These are phyloP conservation scores for Polyommatus icarus DNA, from an alignment of 2,888 invertebrate genomes.

Conservation along the genomic window DNA sequence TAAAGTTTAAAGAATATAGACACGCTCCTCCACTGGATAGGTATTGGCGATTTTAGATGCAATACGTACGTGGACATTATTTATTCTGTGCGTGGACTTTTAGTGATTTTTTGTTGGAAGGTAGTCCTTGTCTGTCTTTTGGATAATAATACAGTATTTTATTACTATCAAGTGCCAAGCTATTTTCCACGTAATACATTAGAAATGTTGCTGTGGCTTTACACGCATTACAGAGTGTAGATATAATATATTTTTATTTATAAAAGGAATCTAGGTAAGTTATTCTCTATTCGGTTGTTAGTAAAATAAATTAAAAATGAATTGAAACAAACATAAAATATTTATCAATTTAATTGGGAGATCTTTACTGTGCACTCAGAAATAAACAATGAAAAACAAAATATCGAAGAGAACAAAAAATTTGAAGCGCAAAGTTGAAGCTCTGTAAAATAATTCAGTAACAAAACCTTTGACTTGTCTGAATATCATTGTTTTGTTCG, in stretches of 20 bases:
- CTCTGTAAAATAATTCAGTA: conserved; percentile 34
- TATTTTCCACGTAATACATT: too few species aligned
- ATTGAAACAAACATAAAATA: background rate
- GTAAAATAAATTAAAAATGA: too few species aligned
- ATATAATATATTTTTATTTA: too few species aligned
- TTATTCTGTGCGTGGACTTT: background rate
- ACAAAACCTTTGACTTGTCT: conserved; percentile 40
- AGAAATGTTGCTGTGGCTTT: too few species aligned
- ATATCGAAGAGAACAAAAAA: conserved; percentile 1
- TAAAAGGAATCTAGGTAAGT: too few species aligned
- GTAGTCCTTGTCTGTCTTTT: too few species aligned
- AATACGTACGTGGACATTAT: background rate
- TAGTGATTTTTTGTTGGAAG: too few species aligned
- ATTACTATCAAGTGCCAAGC: too few species aligned
- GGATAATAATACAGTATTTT: too few species aligned
- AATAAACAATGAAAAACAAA: background rate
- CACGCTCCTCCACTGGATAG: conserved; percentile 38
- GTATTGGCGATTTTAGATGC: background rate
- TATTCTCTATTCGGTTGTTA: too few species aligned
- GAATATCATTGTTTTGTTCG: conserved; percentile 40
- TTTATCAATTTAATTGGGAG: background rate
- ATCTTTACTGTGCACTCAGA: background rate
- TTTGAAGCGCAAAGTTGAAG: conserved; percentile 31
- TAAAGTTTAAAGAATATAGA: conserved; percentile 53
- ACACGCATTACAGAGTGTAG: too few species aligned